These are phyloP conservation scores for Hyposoter didymator DNA, from an alignment of 2,888 invertebrate genomes.

Conservation along the genomic window DNA sequence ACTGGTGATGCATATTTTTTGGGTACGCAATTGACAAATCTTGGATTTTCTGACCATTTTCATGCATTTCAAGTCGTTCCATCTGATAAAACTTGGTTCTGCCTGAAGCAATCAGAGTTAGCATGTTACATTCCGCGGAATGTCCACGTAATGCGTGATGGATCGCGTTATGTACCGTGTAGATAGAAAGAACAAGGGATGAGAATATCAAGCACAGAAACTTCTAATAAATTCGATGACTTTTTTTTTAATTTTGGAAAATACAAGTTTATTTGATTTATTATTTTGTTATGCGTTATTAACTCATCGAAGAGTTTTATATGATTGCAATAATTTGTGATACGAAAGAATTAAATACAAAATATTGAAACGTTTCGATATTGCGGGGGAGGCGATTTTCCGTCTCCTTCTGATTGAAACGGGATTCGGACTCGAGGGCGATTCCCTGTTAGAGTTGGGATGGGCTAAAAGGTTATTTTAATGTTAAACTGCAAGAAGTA, in stretches of 20 bases:
- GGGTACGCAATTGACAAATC: slow-evolving; percentile 10
- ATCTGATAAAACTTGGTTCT: neutral
- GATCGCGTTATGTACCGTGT: slow-evolving; percentile 10
- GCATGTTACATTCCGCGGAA: slow-evolving; percentile 9
- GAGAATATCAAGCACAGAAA: slow-evolving; percentile 8
- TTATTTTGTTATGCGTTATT: too few species aligned
- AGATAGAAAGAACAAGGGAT: neutral
- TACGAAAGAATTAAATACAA: too few species aligned
- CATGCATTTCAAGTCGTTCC: slow-evolving; percentile 24
- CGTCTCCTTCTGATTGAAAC: too few species aligned
- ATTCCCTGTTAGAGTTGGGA: too few species aligned
- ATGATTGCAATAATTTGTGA: too few species aligned
- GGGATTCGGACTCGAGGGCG: too few species aligned
- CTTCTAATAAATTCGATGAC: neutral
- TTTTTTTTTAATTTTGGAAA: neutral
- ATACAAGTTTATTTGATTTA: neutral
- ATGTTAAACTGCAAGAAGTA: too few species aligned
- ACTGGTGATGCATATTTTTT: slow-evolving; percentile 27
- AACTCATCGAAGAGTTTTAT: too few species aligned
- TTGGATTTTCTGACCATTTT: slow-evolving; percentile 31
- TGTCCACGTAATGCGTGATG: slow-evolving; percentile 5
- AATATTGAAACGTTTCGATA: too few species aligned
- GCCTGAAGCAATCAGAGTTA: slow-evolving; percentile 6
- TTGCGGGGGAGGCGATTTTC: too few species aligned
- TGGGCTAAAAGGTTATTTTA: too few species aligned